Evolutionary conservation across 1,140 invertebrate genomes (phyloP), one percentile per base, ranked within the genome.

Genomic region (Aphaenogaster floridana): DNA sequence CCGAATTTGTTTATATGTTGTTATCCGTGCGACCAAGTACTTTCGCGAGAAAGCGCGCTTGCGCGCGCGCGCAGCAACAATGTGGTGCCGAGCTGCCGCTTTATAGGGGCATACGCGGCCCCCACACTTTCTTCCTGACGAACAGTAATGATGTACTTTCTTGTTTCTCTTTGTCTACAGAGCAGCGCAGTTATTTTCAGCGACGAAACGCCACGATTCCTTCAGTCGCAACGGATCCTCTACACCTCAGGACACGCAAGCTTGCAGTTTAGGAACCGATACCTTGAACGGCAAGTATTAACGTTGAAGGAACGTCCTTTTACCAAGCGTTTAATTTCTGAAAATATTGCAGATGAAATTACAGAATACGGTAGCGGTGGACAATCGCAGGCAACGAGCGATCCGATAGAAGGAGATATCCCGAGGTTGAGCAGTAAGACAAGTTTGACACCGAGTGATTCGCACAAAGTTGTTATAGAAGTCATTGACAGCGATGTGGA

Each of bases 171-270:
- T 74, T 15, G 72, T 80, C 91, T 91, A 36, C 72, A 96, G 96
- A 88, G 95, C 96, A 21, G 96, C 96, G 13, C 95, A 96, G 84
- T 86, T 96, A 48, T 95, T 96, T 91, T 93, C 95, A 15, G 89
- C 81, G 4, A 88, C 89, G 1, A 93, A 93, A 77, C 91, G 94
- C 0, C 94, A 95, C 77, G 94, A 95, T 87, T 95, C 94, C 7
- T 92, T 95, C 28, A 91, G 89, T 84, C 93, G 93, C 17, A 91
- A 84, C 4, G 94, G 93, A n/a, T 88, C 92, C 5, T 91, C 94
- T 21, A 94, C 93, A 2, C 93, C 94, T 1, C 93, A 94, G 74
- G 93, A 94, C 21, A 96, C 94, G n/a, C 94, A 95, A 92, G 92
- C 94, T 15, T 95, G 94, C 42, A 96, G 95, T 88, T 91, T 96